Base-by-base conservation (phyloP, 2,888 invertebrate species). In the Seladonia tumulorum region DNA sequence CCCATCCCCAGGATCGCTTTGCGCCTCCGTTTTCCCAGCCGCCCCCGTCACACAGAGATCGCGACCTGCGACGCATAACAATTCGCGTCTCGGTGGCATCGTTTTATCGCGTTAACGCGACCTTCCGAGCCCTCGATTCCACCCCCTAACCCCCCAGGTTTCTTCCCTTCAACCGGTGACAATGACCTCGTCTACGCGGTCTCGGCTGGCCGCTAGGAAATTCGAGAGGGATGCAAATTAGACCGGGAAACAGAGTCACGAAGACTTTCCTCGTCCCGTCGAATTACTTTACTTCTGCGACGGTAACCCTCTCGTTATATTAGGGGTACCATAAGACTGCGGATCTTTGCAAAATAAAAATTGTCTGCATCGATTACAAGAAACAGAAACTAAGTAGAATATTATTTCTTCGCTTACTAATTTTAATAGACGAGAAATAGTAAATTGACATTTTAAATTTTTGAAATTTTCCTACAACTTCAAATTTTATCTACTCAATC, bases 41-140 rank as follows among this genome's bases (percentile, higher is more conserved):
- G 53, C 70, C 79, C 35, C 66, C 42, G 57, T 71, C 25, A 45
- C 25, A 49, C 57, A 66, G 76, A 82, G 87, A 87, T 87, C 87
- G 82, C 81, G 76, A 87, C 89, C 76, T 35, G 79, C 79, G 81
- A 88, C 88, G 89, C 88, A 89, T 89, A 89, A 79, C 89, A 89
- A 89, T 89, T 84, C 87, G 75, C 79, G 81, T 87, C 77, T 53
- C 75, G 75, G 72, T 57, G 70, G 75, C 88, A 72, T 78, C 82
- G 81, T 88, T 88, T 89, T 84, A 89, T 86, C 84, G 84, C 86
- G 85, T 89, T 89, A 89, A 85, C 86, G 81, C 84, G 81, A 79
- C 80, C 83, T 80, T 82, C 49, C 74, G 39, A 35, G 29, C 71
- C n/a, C 12, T 2, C 39, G n/a, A 5, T 66, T 8, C 53, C 22